Percentiles rank a stretch among this genome's conserved stretches.
These are phyloP conservation scores for Orchesella flavescens DNA, from an alignment of 2,888 invertebrate species.

Conservation along the genomic window DNA sequence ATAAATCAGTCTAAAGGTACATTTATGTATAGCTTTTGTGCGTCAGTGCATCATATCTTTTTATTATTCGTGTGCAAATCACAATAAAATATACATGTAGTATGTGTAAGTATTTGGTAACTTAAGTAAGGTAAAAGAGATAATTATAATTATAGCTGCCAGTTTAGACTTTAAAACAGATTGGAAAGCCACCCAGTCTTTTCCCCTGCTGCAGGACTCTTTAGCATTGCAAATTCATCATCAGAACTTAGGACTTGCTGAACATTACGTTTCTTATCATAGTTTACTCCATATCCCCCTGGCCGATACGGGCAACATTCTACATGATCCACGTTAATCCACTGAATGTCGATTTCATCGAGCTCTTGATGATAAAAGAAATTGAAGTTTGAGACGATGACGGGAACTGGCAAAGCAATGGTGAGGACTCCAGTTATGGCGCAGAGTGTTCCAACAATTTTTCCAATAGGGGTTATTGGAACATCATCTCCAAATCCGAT, in stretches of 20 bases:
- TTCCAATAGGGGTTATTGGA: slow-evolving; percentile 34
- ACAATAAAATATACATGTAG: too few relatives aligned
- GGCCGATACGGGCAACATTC: slow-evolving; percentile 37
- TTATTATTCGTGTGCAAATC: too few relatives aligned
- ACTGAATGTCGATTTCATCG: slow-evolving; percentile 43
- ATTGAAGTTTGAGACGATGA: slow-evolving; percentile 64
- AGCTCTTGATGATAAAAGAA: slow-evolving; percentile 61
- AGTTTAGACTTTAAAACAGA: too few relatives aligned
- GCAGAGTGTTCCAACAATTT: slow-evolving; percentile 49
- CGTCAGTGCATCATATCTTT: too few relatives aligned
- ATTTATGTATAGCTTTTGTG: too few relatives aligned
- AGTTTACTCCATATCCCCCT: not conserved
- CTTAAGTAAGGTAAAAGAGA: too few relatives aligned
- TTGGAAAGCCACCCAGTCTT: too few relatives aligned
- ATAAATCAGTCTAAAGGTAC: too few relatives aligned
- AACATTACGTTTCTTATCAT: not conserved
- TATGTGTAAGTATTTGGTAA: too few relatives aligned
- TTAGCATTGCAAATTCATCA: slow-evolving; percentile 31
- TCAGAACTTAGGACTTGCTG: slow-evolving; percentile 15
- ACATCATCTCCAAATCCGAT: slow-evolving; percentile 57
- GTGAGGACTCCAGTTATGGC: slow-evolving; percentile 51
- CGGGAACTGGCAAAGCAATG: slow-evolving; percentile 60
- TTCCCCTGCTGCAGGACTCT: not conserved
- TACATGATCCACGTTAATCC: slow-evolving; percentile 44
- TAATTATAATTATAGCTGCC: too few relatives aligned